Evolutionary conservation across 2,797 vertebrate species (phyloP).

Genomic region (Anabas testudineus): DNA sequence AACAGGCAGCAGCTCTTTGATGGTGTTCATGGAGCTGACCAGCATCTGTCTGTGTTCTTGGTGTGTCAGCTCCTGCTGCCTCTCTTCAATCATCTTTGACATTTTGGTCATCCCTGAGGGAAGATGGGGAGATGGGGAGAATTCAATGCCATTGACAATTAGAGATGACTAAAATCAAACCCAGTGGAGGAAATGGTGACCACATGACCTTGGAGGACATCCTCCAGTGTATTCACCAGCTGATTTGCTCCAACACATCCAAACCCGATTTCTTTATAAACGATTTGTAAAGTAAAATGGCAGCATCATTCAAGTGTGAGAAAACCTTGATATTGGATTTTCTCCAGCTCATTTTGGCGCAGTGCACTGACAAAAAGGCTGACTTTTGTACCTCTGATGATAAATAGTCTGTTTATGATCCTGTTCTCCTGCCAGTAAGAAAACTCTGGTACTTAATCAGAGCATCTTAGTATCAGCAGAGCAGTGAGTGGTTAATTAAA

Average conservation of each 20-base stretch:
- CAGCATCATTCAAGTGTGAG: slow-evolving; percentile 48
- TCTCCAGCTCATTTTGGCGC: slow-evolving; percentile 54
- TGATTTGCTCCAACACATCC: slow-evolving; percentile 23
- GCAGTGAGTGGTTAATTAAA: slow-evolving; percentile 13
- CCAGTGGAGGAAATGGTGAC: background rate
- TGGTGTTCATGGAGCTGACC: slow-evolving; percentile 95
- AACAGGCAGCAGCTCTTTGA: slow-evolving; percentile 96
- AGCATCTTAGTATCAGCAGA: slow-evolving; percentile 36
- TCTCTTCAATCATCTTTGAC: slow-evolving; percentile 99
- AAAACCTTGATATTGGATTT: slow-evolving; percentile 55
- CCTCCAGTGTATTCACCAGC: slow-evolving; percentile 16
- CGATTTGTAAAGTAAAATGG: slow-evolving; percentile 33
- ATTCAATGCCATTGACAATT: slow-evolving; percentile 1
- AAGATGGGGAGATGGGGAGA: background rate
- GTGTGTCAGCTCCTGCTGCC: slow-evolving; percentile 97
- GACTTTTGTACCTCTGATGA: slow-evolving; percentile 59
- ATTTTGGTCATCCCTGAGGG: slow-evolving; percentile 97
- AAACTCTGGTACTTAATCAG: slow-evolving; percentile 46
- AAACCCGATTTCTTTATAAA: slow-evolving; percentile 32
- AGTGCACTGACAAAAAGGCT: slow-evolving; percentile 55
- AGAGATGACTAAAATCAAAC: background rate
- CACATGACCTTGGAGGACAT: slow-evolving; percentile 11
- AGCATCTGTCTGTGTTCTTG: slow-evolving; percentile 98
- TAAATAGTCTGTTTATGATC: slow-evolving; percentile 58
- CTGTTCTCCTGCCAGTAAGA: slow-evolving; percentile 26